A percentile compares a stretch with the other conserved stretches of the same genome.
These are phyloP conservation scores for Mobula hypostoma DNA, from an alignment of 2,113 vertebrate species.

Conservation along the genomic window DNA sequence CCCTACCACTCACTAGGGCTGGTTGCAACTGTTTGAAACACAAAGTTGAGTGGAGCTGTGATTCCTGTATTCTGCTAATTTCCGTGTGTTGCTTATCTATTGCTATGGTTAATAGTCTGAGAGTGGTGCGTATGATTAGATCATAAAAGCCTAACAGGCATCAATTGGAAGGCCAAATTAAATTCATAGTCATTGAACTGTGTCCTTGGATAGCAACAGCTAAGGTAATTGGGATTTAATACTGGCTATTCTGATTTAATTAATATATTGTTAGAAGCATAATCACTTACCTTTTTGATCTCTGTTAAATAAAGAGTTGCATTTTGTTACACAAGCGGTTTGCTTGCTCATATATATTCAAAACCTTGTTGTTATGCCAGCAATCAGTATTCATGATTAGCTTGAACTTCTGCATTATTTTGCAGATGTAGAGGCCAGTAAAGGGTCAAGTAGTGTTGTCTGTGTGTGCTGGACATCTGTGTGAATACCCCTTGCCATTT, in stretches of 20 bases:
- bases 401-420: background rate
- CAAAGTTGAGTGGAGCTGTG: no score
- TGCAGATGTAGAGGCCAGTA: background rate
- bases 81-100: background rate
- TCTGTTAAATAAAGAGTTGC: constrained; percentile 36
- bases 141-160: constrained; percentile 34
- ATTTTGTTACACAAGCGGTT: constrained; percentile 28
- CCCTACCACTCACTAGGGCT: no score
- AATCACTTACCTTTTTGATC: constrained; percentile 35
- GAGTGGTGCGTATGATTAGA: constrained; percentile 7
- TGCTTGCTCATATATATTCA: background rate
- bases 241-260: constrained; percentile 34
- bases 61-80: constrained; percentile 5
- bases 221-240: constrained; percentile 37
- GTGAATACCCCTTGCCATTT: background rate
- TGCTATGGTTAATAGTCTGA: background rate
- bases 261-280: constrained; percentile 31
- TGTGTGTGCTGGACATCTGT: background rate
- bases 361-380: background rate
- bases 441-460: background rate
- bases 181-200: constrained; percentile 34
- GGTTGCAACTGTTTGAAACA: background rate
- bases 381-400: background rate
- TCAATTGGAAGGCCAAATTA: constrained; percentile 19
- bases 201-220: constrained; percentile 33